phyloP scores from a whole-genome alignment of 2,888 invertebrate species.

The Brenthis ino region DNA sequence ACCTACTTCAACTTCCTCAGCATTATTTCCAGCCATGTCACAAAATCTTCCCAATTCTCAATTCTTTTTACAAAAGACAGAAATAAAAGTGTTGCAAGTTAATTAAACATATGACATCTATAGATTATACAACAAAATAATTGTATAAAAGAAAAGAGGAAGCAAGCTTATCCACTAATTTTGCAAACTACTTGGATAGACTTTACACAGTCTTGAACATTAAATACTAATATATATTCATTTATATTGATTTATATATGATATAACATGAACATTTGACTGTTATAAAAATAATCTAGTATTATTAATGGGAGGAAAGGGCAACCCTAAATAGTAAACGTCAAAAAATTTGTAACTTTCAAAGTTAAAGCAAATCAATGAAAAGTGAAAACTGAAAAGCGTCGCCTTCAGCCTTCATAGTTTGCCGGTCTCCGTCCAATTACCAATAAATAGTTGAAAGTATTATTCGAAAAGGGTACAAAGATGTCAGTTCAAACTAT shows the following conservation, averaged over 20 bases:
- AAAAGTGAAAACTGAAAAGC: conserved; percentile 13
- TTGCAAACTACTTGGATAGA: not conserved
- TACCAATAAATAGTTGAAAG: conserved; percentile 43
- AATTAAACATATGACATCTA: not conserved
- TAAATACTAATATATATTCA: too few relatives aligned
- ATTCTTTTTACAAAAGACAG: conserved; percentile 68
- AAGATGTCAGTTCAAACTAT: conserved; percentile 90
- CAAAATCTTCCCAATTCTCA: conserved; percentile 68
- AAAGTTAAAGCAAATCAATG: conserved; percentile 28
- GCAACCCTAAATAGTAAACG: conserved; percentile 15
- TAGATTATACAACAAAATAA: conserved; percentile 13
- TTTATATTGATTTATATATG: not conserved
- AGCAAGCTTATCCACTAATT: not conserved
- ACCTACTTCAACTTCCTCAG: conserved; percentile 83
- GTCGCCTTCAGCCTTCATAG: conserved; percentile 19
- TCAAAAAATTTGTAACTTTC: conserved; percentile 17
- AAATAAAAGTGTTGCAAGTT: conserved; percentile 58
- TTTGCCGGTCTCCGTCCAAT: conserved; percentile 57
- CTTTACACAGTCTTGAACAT: too few relatives aligned
- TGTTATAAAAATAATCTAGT: too few relatives aligned
- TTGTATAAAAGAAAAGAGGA: not conserved
- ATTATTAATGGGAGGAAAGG: conserved; percentile 11
- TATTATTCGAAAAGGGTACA: conserved; percentile 36
- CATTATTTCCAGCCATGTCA: conserved; percentile 84
- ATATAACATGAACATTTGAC: not conserved